Percentiles rank a stretch among this genome's conserved stretches.
Evolutionary conservation across 2,113 vertebrate species (phyloP).

Genomic region (Ondatra zibethicus): DNA sequence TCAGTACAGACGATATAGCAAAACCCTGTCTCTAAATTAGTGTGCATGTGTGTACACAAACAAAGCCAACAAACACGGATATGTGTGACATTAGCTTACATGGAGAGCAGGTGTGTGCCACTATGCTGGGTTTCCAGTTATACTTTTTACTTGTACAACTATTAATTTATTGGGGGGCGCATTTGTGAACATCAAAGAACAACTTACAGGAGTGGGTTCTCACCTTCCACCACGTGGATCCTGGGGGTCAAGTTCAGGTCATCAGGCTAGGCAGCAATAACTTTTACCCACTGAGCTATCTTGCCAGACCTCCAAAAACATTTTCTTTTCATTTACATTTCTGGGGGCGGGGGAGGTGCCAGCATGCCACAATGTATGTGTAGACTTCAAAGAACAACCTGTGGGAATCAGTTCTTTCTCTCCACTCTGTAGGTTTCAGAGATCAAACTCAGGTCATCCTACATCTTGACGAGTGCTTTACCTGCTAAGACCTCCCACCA

Average conservation of each 20-base stretch:
- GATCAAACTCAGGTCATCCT: background rate
- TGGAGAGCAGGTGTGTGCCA: background rate
- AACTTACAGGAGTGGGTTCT: background rate
- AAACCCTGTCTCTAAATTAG: background rate
- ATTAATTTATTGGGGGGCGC: background rate
- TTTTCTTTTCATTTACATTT: background rate
- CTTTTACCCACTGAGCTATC: background rate
- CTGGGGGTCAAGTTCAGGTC: background rate
- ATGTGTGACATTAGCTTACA: background rate
- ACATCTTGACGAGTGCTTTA: background rate
- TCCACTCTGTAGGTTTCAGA: background rate
- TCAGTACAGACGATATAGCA: no score
- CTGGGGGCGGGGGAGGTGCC: accelerated
- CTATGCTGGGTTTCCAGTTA: background rate
- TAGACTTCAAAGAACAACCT: background rate
- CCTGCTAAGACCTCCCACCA: background rate
- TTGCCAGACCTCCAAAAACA: background rate
- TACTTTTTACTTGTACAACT: background rate
- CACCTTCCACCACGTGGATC: background rate
- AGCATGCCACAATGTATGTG: background rate
- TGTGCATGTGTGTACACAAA: background rate
- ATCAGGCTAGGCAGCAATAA: background rate
- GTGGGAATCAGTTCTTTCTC: background rate
- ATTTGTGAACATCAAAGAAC: background rate
- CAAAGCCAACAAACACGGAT: background rate